Conservation (phyloP, 1,140 invertebrate genomes). For the Arctopsyche grandis region DNA sequence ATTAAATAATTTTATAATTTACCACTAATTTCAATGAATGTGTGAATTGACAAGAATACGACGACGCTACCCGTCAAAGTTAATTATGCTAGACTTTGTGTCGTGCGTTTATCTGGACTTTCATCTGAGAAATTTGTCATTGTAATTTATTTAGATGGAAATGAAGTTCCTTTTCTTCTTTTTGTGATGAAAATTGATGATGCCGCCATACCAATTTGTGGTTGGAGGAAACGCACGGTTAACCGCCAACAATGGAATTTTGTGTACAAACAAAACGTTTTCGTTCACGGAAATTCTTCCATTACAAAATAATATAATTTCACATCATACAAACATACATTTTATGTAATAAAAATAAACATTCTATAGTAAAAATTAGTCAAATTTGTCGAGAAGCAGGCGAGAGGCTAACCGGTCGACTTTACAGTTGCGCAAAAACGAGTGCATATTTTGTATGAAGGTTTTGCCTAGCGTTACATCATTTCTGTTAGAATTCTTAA, state of each 20-base stretch:
- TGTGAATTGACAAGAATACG: too few relatives aligned
- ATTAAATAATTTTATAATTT: too few relatives aligned
- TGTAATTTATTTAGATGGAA: too few relatives aligned
- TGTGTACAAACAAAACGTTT: conserved; percentile 16
- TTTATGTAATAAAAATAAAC: neutral
- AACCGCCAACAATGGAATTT: conserved; percentile 12
- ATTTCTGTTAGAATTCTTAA: neutral
- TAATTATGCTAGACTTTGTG: too few relatives aligned
- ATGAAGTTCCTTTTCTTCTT: too few relatives aligned
- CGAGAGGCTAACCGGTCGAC: neutral
- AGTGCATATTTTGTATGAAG: neutral
- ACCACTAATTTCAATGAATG: too few relatives aligned
- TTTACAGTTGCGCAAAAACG: too few relatives aligned
- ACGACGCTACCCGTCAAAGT: too few relatives aligned
- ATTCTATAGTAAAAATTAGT: neutral
- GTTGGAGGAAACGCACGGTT: conserved; percentile 16
- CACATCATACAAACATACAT: neutral
- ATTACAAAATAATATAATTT: neutral
- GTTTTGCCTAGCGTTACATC: neutral
- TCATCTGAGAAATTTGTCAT: too few relatives aligned
- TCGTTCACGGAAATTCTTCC: neutral
- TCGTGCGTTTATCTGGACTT: too few relatives aligned
- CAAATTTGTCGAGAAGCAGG: neutral
- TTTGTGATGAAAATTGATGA: neutral
- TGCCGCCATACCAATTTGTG: neutral